Evolutionary conservation across 1,140 invertebrate genomes (phyloP).

Genomic region (Psix sp.): DNA sequence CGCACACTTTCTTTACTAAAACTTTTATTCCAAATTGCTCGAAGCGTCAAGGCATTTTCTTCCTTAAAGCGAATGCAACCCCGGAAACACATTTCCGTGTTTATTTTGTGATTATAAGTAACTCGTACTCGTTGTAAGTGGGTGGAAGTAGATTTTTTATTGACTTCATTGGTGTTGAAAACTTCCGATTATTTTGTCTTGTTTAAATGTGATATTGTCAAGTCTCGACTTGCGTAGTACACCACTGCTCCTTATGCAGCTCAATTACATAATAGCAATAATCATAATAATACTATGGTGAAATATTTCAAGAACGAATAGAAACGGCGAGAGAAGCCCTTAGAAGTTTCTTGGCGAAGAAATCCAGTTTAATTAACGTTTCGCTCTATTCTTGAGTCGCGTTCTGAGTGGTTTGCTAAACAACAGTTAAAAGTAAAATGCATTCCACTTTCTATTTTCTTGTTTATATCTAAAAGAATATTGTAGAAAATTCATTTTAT

Average conservation of each 20-base stretch:
- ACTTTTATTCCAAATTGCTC: too few relatives aligned
- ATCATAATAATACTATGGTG: slow-evolving; percentile 22
- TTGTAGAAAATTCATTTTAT: slow-evolving; percentile 2
- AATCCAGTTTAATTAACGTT: slow-evolving; percentile 55
- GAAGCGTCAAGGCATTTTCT: too few relatives aligned
- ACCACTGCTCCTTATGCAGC: slow-evolving; percentile 16
- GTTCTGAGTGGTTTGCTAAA: slow-evolving; percentile 37
- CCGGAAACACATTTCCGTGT: too few relatives aligned
- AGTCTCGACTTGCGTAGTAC: background rate
- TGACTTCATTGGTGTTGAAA: too few relatives aligned
- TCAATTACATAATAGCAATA: slow-evolving; percentile 42
- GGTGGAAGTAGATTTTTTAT: too few relatives aligned
- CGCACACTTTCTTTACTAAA: too few relatives aligned
- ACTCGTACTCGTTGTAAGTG: too few relatives aligned
- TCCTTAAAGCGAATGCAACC: too few relatives aligned
- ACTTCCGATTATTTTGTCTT: slow-evolving; percentile 2
- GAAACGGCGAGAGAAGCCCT: slow-evolving; percentile 23
- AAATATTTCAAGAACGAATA: slow-evolving; percentile 37
- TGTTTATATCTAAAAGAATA: slow-evolving; percentile 24
- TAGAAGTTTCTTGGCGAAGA: slow-evolving; percentile 39
- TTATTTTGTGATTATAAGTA: too few relatives aligned
- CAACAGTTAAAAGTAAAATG: slow-evolving; percentile 42
- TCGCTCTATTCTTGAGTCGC: slow-evolving; percentile 15
- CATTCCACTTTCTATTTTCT: slow-evolving; percentile 47
- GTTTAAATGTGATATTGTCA: too few relatives aligned